Evolutionary conservation across 2,113 vertebrate species (phyloP).

Genomic region (Rafetus swinhoei): DNA sequence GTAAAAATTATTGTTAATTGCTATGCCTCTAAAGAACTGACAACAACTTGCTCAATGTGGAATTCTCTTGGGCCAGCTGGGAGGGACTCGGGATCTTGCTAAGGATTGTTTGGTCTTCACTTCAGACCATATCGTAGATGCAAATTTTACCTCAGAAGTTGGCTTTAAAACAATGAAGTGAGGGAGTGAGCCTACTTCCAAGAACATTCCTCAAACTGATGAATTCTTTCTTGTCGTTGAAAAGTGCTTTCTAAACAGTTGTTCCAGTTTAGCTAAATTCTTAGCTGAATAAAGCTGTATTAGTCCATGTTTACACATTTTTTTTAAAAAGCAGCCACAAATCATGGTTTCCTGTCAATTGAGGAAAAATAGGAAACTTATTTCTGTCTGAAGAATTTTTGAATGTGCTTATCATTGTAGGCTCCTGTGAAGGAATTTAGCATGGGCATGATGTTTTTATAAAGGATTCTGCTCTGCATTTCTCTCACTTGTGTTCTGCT

Average conservation of each 20-base stretch:
- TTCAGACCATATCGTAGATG: background rate
- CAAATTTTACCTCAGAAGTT: background rate
- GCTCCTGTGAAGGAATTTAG: background rate
- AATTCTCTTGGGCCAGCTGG: background rate
- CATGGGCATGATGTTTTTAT: fast-evolving
- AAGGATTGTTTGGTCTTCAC: background rate
- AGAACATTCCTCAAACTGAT: background rate
- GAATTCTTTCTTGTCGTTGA: background rate
- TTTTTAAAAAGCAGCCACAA: background rate
- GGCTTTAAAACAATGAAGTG: background rate
- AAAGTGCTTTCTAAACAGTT: background rate
- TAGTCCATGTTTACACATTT: background rate
- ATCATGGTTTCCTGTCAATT: background rate
- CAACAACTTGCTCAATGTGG: background rate
- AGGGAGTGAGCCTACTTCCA: background rate
- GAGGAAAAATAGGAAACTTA: background rate
- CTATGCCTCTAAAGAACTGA: background rate
- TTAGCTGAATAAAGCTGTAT: background rate
- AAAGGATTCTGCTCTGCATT: background rate
- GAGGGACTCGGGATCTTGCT: background rate
- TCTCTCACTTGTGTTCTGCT: background rate
- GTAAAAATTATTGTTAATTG: slow-evolving; percentile 13
- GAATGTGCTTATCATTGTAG: fast-evolving
- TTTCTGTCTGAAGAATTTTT: background rate
- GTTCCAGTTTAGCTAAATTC: background rate